These are phyloP conservation scores for Meteorus sp. DNA, from an alignment of 1,140 invertebrate genomes.

Conservation along the genomic window DNA sequence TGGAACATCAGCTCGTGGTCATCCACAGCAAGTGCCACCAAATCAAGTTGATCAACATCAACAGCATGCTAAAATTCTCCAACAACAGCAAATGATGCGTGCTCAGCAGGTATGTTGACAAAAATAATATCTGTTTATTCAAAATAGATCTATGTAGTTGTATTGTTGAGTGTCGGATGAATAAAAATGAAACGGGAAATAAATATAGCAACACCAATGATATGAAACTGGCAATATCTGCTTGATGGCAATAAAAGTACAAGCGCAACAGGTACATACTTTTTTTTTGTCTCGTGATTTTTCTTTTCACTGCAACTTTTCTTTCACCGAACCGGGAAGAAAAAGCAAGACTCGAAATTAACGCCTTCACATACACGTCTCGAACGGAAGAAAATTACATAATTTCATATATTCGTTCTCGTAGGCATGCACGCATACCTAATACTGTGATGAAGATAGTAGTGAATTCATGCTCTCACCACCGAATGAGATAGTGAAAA, in stretches of 20 bases:
- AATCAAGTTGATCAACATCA: constrained; percentile 60
- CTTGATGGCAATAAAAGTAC: not conserved
- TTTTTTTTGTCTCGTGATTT: not conserved
- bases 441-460: too few species aligned
- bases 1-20: constrained; percentile 36
- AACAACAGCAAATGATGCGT: constrained; percentile 59
- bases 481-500: too few species aligned
- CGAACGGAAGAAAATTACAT: too few species aligned
- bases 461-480: too few species aligned
- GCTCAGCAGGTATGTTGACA: constrained; percentile 57
- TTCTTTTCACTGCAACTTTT: constrained; percentile 27
- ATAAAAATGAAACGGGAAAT: too few species aligned
- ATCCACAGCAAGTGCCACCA: constrained; percentile 49
- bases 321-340: constrained; percentile 28
- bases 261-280: constrained; percentile 24
- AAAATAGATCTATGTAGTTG: not conserved
- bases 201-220: not conserved
- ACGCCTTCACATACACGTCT: too few species aligned
- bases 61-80: constrained; percentile 67
- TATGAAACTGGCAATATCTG: not conserved
- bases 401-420: too few species aligned
- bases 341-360: constrained; percentile 19
- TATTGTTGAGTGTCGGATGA: too few species aligned
- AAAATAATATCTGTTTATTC: not conserved
- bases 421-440: too few species aligned